A percentile compares a stretch with the other conserved stretches of the same genome.
Conservation (phyloP, 2,888 invertebrate species). For the Phania funesta region DNA sequence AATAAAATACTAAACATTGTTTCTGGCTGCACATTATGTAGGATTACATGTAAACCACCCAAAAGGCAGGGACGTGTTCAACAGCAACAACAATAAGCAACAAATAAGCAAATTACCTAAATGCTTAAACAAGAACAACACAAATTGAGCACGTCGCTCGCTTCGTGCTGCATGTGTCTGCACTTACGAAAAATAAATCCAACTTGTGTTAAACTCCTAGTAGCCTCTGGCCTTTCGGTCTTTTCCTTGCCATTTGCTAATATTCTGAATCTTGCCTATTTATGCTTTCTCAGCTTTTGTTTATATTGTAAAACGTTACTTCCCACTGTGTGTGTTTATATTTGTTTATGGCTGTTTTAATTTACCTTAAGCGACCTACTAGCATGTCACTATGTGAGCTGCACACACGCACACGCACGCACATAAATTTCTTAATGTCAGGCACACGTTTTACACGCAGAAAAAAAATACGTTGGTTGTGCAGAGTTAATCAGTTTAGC, state of each 20-base stretch:
- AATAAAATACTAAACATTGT: slow-evolving; percentile 6
- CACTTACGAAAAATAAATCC: too few species aligned
- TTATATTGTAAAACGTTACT: slow-evolving; percentile 50
- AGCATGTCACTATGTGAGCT: background rate
- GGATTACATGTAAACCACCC: background rate
- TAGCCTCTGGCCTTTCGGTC: slow-evolving; percentile 52
- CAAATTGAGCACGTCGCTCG: slow-evolving; percentile 33
- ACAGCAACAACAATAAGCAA: slow-evolving; percentile 43
- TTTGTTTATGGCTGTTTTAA: slow-evolving; percentile 68
- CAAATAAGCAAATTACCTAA: slow-evolving; percentile 66
- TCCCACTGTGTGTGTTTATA: slow-evolving; percentile 74
- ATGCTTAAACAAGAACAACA: slow-evolving; percentile 57
- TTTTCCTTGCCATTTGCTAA: slow-evolving; percentile 8
- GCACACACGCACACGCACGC: background rate
- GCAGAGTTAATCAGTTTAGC: too few species aligned
- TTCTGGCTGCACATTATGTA: background rate
- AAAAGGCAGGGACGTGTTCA: background rate
- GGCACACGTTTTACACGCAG: too few species aligned
- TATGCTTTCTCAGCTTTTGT: slow-evolving; percentile 6
- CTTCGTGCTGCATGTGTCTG: background rate
- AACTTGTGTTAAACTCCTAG: slow-evolving; percentile 32
- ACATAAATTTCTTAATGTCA: slow-evolving; percentile 9
- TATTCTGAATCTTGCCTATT: slow-evolving; percentile 8
- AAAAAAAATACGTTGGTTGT: too few species aligned
- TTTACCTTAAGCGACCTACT: slow-evolving; percentile 30